Base-by-base conservation (phyloP, 2,797 vertebrate species). In the Lophura swinhoii region DNA sequence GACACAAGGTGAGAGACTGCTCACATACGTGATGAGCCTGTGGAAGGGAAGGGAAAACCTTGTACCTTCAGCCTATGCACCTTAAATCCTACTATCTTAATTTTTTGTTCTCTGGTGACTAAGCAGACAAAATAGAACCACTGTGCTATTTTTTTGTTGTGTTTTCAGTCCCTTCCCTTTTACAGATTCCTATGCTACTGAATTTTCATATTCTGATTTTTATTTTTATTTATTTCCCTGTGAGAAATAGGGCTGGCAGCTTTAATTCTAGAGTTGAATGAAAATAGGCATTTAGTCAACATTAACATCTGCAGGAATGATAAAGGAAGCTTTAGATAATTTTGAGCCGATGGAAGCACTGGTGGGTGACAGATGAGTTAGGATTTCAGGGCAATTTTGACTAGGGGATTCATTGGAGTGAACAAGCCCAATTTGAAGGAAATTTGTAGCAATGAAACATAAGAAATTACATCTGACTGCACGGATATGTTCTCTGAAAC, bases 261-360 rank as follows among this genome's bases (percentile, higher is more conserved):
- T 74, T 70, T 62, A 87, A 68, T 77, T 58, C 24, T 69, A 78
- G 14, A 60, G 22, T 10, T 72, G 14, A 1, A 20, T 68, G 17
- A 80, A 15, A 80, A 80, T 14, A 85, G 26, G 18, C n/a, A 28
- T 87, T 92, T 64, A 53, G 31, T 29, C 28, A 83, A 66, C n/a
- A 33, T 26, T 60, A 73, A 49, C 31, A 29, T 81, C 20, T 59
- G 13, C 22, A 58, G 41, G 14, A 31, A 51, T 31, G 17, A 3
- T 70, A 87, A 28, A 49, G 14, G 12, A 81, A 29, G 13, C 24
- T 92, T 87, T 53, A 49, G 39, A 85, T 10, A 20, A 71, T 68
- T 94, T 94, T 78, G 29, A 81, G 58, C 21, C 5, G 20, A 24
- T 48, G 28, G 33, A 53, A 91, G 14, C 18, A 53, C 53, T 3